A percentile compares a stretch with the other conserved stretches of the same genome.
Evolutionary conservation across 2,113 vertebrate species (phyloP).

Genomic region (Sander lucioperca): DNA sequence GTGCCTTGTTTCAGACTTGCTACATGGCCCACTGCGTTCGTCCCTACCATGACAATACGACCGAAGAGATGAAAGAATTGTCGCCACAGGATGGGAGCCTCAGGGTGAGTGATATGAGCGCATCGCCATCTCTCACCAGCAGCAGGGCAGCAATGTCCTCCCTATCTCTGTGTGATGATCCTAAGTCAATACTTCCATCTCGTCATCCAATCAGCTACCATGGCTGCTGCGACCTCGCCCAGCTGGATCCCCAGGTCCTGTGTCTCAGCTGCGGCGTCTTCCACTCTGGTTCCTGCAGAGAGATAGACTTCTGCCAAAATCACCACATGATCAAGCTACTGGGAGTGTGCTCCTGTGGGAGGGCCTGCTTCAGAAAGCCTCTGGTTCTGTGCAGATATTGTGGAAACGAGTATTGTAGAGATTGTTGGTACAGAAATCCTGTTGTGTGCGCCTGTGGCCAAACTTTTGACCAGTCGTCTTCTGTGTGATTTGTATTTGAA

Average conservation of each 20-base stretch:
- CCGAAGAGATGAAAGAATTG: background rate
- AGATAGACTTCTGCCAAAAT: background rate
- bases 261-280: conserved; percentile 72
- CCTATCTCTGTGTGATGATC: conserved; percentile 4
- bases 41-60: background rate
- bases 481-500: conserved; percentile 57
- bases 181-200: background rate
- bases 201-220: conserved; percentile 61
- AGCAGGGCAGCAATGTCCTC: conserved; percentile 14
- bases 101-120: background rate
- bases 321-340: conserved; percentile 22
- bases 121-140: background rate
- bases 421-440: conserved; percentile 75
- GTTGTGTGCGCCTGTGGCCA: conserved; percentile 73
- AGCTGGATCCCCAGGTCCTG: conserved; percentile 44
- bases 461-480: conserved; percentile 57
- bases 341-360: conserved; percentile 47
- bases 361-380: conserved; percentile 31
- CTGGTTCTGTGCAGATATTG: conserved; percentile 77
- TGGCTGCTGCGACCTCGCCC: conserved; percentile 54
- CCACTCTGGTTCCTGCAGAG: conserved; percentile 59
- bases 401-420: conserved; percentile 56
- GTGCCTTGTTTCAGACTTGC: conserved; percentile 9
- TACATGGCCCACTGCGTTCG: fast-evolving
- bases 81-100: background rate